Evolutionary conservation across 2,113 vertebrate genomes (phyloP).

Genomic region (Dipodomys stephensi): DNA sequence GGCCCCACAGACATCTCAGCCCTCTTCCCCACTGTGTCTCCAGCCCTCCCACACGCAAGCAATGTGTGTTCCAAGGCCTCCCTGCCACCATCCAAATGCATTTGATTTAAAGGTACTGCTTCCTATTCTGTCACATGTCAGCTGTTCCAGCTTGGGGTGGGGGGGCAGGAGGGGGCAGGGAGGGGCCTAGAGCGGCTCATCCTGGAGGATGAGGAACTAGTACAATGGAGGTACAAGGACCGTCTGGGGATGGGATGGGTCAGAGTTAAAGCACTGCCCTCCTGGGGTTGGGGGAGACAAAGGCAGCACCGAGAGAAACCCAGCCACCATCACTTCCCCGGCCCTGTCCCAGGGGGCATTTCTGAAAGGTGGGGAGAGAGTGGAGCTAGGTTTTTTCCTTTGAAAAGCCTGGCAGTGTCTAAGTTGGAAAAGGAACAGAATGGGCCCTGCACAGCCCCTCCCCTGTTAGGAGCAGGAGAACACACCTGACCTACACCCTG

Average conservation of each 20-base stretch:
- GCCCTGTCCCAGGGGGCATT: not conserved
- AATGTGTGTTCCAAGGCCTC: no score
- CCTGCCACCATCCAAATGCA: rapidly evolving
- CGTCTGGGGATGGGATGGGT: no score
- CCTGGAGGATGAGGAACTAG: not conserved
- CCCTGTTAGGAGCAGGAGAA: not conserved
- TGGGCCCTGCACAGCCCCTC: not conserved
- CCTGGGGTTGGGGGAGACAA: not conserved
- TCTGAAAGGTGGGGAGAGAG: not conserved
- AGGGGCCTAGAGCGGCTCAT: not conserved
- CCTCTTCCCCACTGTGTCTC: not conserved
- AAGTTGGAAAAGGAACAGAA: not conserved
- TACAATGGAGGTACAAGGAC: not conserved
- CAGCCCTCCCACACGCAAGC: not conserved
- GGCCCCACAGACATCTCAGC: not conserved
- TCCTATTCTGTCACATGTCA: not conserved
- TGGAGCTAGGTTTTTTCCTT: not conserved
- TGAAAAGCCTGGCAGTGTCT: not conserved
- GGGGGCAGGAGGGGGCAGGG: not conserved
- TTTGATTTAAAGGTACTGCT: not conserved
- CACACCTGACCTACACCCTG: no score
- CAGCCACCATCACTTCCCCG: not conserved
- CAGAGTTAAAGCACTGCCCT: not conserved
- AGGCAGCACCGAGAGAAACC: not conserved
- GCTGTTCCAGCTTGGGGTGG: not conserved